phyloP scores from a whole-genome alignment of 1,140 invertebrate genomes.

The Philotrypesis tridentata region DNA sequence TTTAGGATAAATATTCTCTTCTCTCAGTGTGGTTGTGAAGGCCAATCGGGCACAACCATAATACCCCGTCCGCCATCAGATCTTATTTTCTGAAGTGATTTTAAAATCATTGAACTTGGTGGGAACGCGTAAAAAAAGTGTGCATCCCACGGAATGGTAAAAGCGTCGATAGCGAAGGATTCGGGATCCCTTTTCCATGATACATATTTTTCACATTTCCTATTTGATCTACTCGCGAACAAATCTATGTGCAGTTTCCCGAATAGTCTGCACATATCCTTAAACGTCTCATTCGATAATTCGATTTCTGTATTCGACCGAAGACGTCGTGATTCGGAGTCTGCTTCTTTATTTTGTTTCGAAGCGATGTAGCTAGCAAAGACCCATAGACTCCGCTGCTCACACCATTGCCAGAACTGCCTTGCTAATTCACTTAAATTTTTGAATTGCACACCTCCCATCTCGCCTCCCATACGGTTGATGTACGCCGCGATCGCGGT shows the following conservation, averaged over 20 bases:
- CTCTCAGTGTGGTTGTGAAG: slow-evolving; percentile 51
- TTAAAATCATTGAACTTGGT: slow-evolving; percentile 45
- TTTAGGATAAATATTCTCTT: too few relatives aligned
- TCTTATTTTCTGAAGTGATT: slow-evolving; percentile 38
- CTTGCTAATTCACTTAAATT: neutral
- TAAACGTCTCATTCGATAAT: neutral
- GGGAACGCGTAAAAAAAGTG: slow-evolving; percentile 47
- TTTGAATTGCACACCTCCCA: neutral
- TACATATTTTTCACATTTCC: slow-evolving; percentile 42
- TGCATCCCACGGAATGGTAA: slow-evolving; percentile 26
- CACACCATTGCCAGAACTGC: slow-evolving; percentile 21
- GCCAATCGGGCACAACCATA: slow-evolving; percentile 52
- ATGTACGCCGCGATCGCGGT: slow-evolving; percentile 21
- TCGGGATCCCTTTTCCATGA: too few relatives aligned
- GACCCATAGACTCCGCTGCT: neutral
- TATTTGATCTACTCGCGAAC: slow-evolving; percentile 34
- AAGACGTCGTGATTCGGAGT: neutral
- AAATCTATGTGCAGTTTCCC: slow-evolving; percentile 37
- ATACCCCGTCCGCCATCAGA: slow-evolving; percentile 28
- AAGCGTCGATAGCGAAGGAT: slow-evolving; percentile 37
- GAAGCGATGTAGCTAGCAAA: neutral
- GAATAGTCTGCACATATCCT: neutral
- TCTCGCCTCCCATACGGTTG: slow-evolving; percentile 34
- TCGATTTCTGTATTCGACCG: neutral
- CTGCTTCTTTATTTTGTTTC: slow-evolving; percentile 5